Base-by-base conservation (phyloP, 2,888 invertebrate species). In the Drosophila phalerata region DNA sequence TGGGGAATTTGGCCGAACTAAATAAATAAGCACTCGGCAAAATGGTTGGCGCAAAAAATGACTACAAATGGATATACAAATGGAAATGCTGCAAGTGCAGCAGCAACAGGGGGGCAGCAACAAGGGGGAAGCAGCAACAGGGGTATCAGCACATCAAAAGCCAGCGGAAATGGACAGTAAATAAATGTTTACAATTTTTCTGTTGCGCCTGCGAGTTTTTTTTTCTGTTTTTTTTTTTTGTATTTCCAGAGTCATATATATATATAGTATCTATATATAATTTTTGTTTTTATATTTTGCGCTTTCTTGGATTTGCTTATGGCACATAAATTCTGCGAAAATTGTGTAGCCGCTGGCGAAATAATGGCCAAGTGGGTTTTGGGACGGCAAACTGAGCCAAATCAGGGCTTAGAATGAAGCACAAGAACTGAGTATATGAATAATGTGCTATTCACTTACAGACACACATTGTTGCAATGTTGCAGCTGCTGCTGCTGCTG, bases 161-260 rank as follows among this genome's bases (percentile, higher is more conserved):
- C 79, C 81, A 81, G 53, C 79, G 85, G 89, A 89, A 85, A 85
- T 85, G 89, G 85, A 85, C 85, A 85, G 89, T 89, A 89, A 89
- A 85, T 89, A 85, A 85, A 85, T 85, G 88, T 88, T 89, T 85
- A 88, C 83, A 88, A 82, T 89, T 88, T 82, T 74, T 84, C 69
- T 71, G 64, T 76, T 73, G 80, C 67, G 73, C 67, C 73, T 68
- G 63, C 57, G 8, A 37, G 60, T 58, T 58, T 70, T 66, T 71
- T 43, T 51, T 22, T 49, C 45, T 66, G 61, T 37, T 51, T 40
- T 51, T 22, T 49, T 48, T 66, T 63, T 37, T 51, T 40, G 48
- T 15, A 37, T 11, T 28, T 22, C 19, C n/a, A n/a, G n/a, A n/a
- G n/a, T n/a, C 45, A 37, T 19, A 9, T 45, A 15, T 32, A 9